phyloP scores from a whole-genome alignment of 92 coral and sea anemone genomes.

The Epizoanthus stellaris region DNA sequence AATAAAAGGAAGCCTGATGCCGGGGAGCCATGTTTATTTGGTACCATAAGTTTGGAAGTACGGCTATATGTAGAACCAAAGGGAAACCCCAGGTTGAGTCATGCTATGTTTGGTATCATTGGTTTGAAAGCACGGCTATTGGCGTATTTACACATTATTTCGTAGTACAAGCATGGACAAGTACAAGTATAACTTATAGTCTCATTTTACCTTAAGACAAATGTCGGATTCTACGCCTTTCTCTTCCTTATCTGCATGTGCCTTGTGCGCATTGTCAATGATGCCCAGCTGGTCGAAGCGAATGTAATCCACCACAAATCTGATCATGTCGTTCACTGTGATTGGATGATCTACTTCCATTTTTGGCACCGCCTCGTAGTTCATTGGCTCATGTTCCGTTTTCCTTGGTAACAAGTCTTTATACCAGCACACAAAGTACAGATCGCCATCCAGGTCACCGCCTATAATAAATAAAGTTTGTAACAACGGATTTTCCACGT shows the following conservation, averaged over 20 bases:
- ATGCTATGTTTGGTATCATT: too few relatives aligned
- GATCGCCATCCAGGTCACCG: constrained; percentile 98
- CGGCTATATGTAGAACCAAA: too few relatives aligned
- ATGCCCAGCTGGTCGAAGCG: constrained; percentile 88
- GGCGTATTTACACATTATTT: too few relatives aligned
- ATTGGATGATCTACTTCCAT: constrained; percentile 56
- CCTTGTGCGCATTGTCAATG: constrained; percentile 98
- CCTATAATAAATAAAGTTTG: constrained; percentile 48
- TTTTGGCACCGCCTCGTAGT: constrained; percentile 83
- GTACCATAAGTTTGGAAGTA: too few relatives aligned
- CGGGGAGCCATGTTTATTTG: too few relatives aligned
- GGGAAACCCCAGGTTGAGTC: too few relatives aligned
- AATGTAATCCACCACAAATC: constrained; percentile 85
- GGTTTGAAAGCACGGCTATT: too few relatives aligned
- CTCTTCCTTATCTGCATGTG: constrained; percentile 78
- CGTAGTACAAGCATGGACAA: neutral
- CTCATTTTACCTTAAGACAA: constrained; percentile 61
- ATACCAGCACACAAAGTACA: constrained; percentile 96
- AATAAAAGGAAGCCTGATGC: too few relatives aligned
- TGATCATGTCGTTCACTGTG: constrained; percentile 85
- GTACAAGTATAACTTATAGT: neutral
- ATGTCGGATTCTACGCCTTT: constrained; percentile 78
- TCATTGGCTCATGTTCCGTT: constrained; percentile 80
- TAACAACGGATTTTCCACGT: neutral
- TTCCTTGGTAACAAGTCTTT: constrained; percentile 73